Percentiles rank a stretch among this genome's conserved stretches.
These are phyloP conservation scores for Aricia agestis DNA, from an alignment of 1,140 invertebrate species.

Conservation along the genomic window DNA sequence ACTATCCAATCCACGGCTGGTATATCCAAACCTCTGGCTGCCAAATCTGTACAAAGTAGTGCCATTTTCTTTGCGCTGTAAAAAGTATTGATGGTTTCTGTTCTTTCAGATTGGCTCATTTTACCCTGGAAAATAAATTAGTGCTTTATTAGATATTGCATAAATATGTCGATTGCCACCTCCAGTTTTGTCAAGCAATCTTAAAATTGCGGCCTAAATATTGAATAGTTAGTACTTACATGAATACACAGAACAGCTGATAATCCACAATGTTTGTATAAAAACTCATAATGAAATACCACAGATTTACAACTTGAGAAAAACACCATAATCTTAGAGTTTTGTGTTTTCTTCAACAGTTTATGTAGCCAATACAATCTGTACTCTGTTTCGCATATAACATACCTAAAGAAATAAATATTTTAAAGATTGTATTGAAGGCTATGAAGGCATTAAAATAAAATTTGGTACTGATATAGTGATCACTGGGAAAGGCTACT, in stretches of 20 bases:
- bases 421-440: no score
- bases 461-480: no score
- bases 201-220: no score
- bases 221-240: slow-evolving; percentile 71
- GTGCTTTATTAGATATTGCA: background rate
- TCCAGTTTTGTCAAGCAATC: no score
- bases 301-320: slow-evolving; percentile 91
- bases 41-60: slow-evolving; percentile 95
- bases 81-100: slow-evolving; percentile 79
- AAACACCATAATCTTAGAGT: slow-evolving; percentile 92
- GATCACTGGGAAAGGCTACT: no score
- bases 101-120: slow-evolving; percentile 89
- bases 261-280: slow-evolving; percentile 50
- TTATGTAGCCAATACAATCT: slow-evolving; percentile 88
- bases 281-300: slow-evolving; percentile 79
- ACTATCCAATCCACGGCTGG: slow-evolving; percentile 97
- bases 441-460: no score
- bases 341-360: slow-evolving; percentile 85
- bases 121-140: slow-evolving; percentile 79
- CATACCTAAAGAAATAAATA: slow-evolving; percentile 56
- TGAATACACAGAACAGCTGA: slow-evolving; percentile 84
- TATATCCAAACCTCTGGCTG: slow-evolving; percentile 96
- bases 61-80: slow-evolving; percentile 88
- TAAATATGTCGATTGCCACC: no score
- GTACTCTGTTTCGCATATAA: slow-evolving; percentile 88